These are phyloP conservation scores for Danio choprae DNA, from an alignment of 2,797 vertebrate genomes.

Conservation along the genomic window DNA sequence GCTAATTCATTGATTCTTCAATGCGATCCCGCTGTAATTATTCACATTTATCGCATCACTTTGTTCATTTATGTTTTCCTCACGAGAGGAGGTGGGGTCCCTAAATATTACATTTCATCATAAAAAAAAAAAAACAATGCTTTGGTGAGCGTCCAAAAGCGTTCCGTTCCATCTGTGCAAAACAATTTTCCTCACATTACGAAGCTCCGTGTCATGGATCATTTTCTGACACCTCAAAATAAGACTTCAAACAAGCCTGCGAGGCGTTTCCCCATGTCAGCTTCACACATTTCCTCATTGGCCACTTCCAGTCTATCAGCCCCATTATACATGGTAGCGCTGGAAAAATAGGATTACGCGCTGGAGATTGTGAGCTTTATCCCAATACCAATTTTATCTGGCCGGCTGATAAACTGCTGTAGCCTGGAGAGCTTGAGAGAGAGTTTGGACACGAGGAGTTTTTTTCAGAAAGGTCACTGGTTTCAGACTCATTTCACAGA, in stretches of 20 bases:
- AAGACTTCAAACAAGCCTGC: constrained; percentile 58
- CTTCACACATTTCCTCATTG: constrained; percentile 52
- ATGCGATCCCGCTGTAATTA: constrained; percentile 28
- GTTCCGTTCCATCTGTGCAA: constrained; percentile 55
- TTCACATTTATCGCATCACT: constrained; percentile 35
- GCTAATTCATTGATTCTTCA: constrained; percentile 18
- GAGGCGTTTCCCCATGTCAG: constrained; percentile 56
- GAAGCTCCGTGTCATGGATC: constrained; percentile 57
- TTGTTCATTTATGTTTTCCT: constrained; percentile 36
- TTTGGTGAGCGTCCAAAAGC: constrained; percentile 55
- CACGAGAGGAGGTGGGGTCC: constrained; percentile 8
- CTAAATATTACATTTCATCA: constrained; percentile 44
- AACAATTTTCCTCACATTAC: constrained; percentile 62
- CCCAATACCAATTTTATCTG: constrained; percentile 62
- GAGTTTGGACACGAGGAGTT: constrained; percentile 46
- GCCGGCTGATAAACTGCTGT: constrained; percentile 58
- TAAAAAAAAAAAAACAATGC: constrained; percentile 44
- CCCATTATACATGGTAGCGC: constrained; percentile 51
- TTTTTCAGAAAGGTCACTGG: constrained; percentile 42
- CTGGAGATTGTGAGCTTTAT: constrained; percentile 60
- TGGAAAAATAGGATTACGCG: constrained; percentile 63
- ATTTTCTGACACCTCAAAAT: constrained; percentile 61
- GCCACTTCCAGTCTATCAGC: constrained; percentile 45
- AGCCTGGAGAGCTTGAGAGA: constrained; percentile 49
- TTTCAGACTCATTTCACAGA: constrained; percentile 40